Evolutionary conservation across 2,113 vertebrate genomes (phyloP), one percentile per base, ranked within the genome.

Genomic region (Tachycineta bicolor): DNA sequence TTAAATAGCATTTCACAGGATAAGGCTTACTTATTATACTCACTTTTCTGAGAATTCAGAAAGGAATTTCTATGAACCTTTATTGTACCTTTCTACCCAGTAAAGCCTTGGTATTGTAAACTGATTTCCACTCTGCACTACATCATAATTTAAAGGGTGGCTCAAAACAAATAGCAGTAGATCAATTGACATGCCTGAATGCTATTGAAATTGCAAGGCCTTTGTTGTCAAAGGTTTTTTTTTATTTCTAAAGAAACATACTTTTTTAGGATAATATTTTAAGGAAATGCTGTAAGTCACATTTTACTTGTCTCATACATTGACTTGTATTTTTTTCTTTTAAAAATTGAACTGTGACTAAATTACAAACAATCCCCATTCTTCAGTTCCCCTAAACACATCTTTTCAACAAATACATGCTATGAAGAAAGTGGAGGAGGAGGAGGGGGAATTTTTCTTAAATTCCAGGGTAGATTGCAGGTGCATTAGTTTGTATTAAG

Each of bases 401-500:
- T 15, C 16, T 91, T 84, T 96, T 88, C 44, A 91, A 18, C 23
- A 25, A 53, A 31, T 12, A 24, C 15, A 31, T 74, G 24, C 39
- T 81, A 33, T 47, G 77, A 88, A 90, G 50, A 65, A 93, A 80
- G 64, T 20, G 39, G 58, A 80, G 83, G 31, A 77, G 83, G 31
- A 77, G 46, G 34, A 55, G 33, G 25, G 59, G 39, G 29, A 83
- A 37, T 86, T 89, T 50, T 87, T 29, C 53, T 85, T 87, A 64
- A 81, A 84, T 89, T 94, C 64, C 58, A 1, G 6, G 55, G 75
- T 91, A 80, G 69, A 62, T 62, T 95, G 90, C 95, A 97, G 97
- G 95, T 97, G 96, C 93, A 91, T 91, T 96, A 96, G 92, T 96
- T 96, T 96, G 67, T 83, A 89, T 96, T 91, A 93, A 87, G 59